phyloP scores from a whole-genome alignment of 1,140 invertebrate species.

The Araneus ventricosus region DNA sequence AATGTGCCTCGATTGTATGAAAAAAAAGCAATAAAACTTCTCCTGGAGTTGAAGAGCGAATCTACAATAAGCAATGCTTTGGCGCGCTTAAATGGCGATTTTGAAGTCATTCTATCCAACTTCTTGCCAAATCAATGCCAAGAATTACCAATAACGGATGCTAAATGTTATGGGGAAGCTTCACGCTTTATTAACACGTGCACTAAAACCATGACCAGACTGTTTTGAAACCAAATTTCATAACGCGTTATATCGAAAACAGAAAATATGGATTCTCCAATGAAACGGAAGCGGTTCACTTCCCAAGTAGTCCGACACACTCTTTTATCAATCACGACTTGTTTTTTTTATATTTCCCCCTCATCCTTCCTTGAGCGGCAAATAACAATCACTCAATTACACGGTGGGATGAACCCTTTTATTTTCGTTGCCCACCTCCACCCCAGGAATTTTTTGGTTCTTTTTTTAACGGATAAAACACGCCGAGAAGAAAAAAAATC shows the following conservation, averaged over 20 bases:
- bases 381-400: constrained; percentile 65
- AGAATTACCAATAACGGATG: too few relatives aligned
- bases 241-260: neutral
- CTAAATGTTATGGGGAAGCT: too few relatives aligned
- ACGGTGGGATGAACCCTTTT: constrained; percentile 55
- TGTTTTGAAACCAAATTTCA: neutral
- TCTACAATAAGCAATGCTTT: too few relatives aligned
- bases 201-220: neutral
- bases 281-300: constrained; percentile 25
- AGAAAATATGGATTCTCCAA: neutral
- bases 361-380: constrained; percentile 23
- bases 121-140: too few relatives aligned
- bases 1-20: too few relatives aligned
- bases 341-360: neutral
- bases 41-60: too few relatives aligned
- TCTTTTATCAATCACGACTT: constrained; percentile 14
- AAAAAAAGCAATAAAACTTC: too few relatives aligned
- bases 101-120: too few relatives aligned
- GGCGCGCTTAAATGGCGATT: too few relatives aligned
- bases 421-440: constrained; percentile 36
- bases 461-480: neutral
- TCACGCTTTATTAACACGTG: too few relatives aligned
- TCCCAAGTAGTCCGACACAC: constrained; percentile 45
- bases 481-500: neutral
- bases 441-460: constrained; percentile 11